A percentile compares a stretch with the other conserved stretches of the same genome.
Evolutionary conservation across 2,888 invertebrate genomes (phyloP).

Genomic region (Pogonocherus hispidulus): DNA sequence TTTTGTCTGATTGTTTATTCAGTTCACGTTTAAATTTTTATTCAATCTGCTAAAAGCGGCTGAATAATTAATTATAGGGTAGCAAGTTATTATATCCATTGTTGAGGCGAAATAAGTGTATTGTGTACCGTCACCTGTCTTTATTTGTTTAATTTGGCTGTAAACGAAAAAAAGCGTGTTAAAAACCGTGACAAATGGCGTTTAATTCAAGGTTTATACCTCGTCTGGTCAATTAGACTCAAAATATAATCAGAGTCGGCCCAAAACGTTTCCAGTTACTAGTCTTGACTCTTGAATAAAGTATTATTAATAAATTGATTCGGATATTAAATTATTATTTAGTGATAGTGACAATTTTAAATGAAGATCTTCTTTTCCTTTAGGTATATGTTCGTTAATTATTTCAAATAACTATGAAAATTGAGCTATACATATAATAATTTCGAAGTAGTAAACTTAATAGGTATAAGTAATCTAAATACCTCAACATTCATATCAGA

Average conservation of each 20-base stretch:
- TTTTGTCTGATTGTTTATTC: no score
- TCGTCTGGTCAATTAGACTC: slow-evolving; percentile 4
- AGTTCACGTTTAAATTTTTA: background rate
- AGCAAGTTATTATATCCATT: slow-evolving; percentile 1
- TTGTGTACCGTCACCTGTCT: slow-evolving; percentile 2
- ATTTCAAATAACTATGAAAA: no score
- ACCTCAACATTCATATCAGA: no score
- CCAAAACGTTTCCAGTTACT: background rate
- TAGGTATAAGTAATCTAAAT: no score
- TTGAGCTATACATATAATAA: no score
- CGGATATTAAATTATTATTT: no score
- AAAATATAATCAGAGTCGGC: background rate
- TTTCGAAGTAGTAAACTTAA: no score
- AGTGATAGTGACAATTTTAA: no score
- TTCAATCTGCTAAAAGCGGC: slow-evolving; percentile 4
- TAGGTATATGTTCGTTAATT: no score
- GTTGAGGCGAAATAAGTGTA: background rate
- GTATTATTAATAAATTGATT: no score
- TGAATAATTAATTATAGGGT: slow-evolving; percentile 1
- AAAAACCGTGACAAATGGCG: slow-evolving; percentile 5
- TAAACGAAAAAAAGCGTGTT: slow-evolving; percentile 2
- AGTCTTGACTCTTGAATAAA: no score
- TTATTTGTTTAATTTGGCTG: slow-evolving; percentile 6
- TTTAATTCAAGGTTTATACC: slow-evolving; percentile 4
- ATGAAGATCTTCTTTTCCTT: no score